Base-by-base conservation (phyloP, 1,140 invertebrate genomes). In the Eurytemora carolleeae region DNA sequence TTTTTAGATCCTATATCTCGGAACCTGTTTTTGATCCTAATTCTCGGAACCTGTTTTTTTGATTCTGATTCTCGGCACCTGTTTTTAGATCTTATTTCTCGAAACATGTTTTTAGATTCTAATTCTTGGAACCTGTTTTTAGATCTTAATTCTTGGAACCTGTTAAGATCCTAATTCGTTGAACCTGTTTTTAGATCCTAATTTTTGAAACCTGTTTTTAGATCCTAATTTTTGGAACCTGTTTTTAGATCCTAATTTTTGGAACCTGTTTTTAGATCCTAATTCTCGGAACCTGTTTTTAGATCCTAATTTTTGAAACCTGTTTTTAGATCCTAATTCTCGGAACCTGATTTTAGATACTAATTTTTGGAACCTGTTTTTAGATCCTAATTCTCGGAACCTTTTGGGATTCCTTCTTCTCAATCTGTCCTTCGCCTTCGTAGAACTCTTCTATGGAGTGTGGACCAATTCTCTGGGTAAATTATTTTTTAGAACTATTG, bases 401-500 rank as follows among this genome's bases (percentile, higher is more conserved):
- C 76, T 98, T 64, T 93, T 97, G 71, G 74, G 93, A n/a, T 97
- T 98, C 70, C 77, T 97, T 0, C 64, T 94, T 53, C 75, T 98
- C 7, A 98, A 97, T 74, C 78, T 96, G 63, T 89, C 87, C 1
- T 93, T 94, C 75, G 90, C 93, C 1, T 96, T 97, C 76, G 88
- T 98, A 17, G 94, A 97, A 74, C 76, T 98, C 57, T 78, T 84
- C 58, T 98, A 97, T 75, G 94, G 94, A 63, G 79, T 94, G 66
- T 91, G 83, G 87, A 93, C 90, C 60, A 98, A 97, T 74, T 96
- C 91, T 71, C 80, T 76, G 76, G 67, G 56, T 23, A 57, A 60
- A 57, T 21, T 19, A 63, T 53, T 59, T 59, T 68, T 65, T n/a
- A n/a, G n/a, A n/a, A n/a, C n/a, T n/a, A n/a, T n/a, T n/a, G n/a